Base-by-base conservation (phyloP, 2,888 invertebrate species). In the Cheilosia vernalis region DNA sequence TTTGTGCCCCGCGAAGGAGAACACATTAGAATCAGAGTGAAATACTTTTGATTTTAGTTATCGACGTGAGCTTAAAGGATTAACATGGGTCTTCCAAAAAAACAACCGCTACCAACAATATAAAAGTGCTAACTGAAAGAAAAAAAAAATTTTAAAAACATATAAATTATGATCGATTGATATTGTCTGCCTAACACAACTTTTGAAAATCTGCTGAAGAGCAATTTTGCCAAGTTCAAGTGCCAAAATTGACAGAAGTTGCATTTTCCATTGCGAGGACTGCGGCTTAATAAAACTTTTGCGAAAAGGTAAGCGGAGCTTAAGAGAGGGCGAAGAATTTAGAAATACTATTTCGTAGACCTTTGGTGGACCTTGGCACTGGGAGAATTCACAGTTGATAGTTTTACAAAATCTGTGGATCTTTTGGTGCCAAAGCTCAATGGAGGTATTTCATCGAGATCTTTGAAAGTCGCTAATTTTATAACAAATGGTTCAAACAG, bases 341-440 rank as follows among this genome's bases (percentile, higher is more conserved):
- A 74, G 55, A 44, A n/a, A 37, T 44, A 40, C 9, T 60, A 49
- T 17, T 51, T 13, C 33, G 19, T 10, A 17, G 42, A 24, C 87
- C 89, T 87, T 83, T 82, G 88, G 89, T 91, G 89, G 87, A 84
- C 89, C 92, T 92, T 92, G 92, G 92, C 92, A 92, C 92, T 92
- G 92, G 92, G 92, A 92, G 92, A 92, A 92, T 92, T 92, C 92
- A 92, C 92, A 92, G 92, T 92, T 89, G 89, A 87, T 88, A 69
- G 88, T 79, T 66, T 80, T 61, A 64, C 70, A 87, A 88, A 89
- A 88, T 92, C 92, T 92, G 92, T 92, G 92, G 92, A 92, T 92
- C 92, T 92, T 92, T 92, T 91, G 90, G 92, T 92, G 92, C 91
- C 92, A 92, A 92, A 91, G 89, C 89, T 89, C 88, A 91, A 90